phyloP scores from a whole-genome alignment of 1,140 invertebrate genomes.

The Drosophila pseudoobscura region DNA sequence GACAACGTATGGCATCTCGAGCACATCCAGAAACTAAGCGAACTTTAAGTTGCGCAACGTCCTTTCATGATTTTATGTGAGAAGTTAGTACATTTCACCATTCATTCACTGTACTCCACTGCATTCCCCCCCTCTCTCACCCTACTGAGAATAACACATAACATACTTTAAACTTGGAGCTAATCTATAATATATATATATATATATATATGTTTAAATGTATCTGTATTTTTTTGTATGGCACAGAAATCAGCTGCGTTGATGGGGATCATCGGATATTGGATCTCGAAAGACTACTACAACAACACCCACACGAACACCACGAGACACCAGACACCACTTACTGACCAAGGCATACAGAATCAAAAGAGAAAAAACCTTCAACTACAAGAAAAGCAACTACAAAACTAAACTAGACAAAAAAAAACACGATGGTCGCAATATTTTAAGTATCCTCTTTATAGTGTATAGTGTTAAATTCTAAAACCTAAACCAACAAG shows the following conservation, averaged over 20 bases:
- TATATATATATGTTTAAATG: too few relatives aligned
- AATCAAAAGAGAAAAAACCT: slow-evolving; percentile 54
- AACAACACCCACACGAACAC: slow-evolving; percentile 16
- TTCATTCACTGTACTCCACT: slow-evolving; percentile 9
- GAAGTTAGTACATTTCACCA: slow-evolving; percentile 66
- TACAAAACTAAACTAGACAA: slow-evolving; percentile 55
- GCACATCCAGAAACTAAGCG: slow-evolving; percentile 51
- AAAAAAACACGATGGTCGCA: slow-evolving; percentile 74
- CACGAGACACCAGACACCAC: slow-evolving; percentile 19
- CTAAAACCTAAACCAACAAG: slow-evolving; percentile 44
- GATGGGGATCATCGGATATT: slow-evolving; percentile 25
- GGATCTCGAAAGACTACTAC: slow-evolving; percentile 4
- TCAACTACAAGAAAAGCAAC: slow-evolving; percentile 38
- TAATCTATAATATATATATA: background rate
- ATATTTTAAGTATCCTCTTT: slow-evolving; percentile 77
- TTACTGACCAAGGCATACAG: slow-evolving; percentile 58
- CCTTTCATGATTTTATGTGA: slow-evolving; percentile 75
- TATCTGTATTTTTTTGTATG: background rate
- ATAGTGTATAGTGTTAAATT: slow-evolving; percentile 79
- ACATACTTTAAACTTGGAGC: background rate
- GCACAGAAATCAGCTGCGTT: slow-evolving; percentile 77
- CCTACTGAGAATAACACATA: slow-evolving; percentile 2
- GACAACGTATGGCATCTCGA: slow-evolving; percentile 31
- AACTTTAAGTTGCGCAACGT: slow-evolving; percentile 74
- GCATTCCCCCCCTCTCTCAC: background rate